Conservation (phyloP, 2,113 vertebrate species). For the Globicephala melas region DNA sequence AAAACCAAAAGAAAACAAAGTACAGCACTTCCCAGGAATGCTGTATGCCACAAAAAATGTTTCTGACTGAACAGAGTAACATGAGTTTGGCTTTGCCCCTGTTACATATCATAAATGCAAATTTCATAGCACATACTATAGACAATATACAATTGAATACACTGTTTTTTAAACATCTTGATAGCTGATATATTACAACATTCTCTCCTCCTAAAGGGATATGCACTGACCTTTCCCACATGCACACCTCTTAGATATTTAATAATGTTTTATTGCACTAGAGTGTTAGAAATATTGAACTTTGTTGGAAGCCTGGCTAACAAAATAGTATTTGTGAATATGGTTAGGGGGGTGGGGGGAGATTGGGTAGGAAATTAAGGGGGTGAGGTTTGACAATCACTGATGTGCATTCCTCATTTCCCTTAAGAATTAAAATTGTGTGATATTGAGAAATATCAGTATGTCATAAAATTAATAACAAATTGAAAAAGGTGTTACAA, state of each 20-base stretch:
- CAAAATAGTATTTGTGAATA: slow-evolving; percentile 72
- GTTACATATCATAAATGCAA: slow-evolving; percentile 86
- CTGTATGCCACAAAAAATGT: slow-evolving; percentile 81
- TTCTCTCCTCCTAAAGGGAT: slow-evolving; percentile 85
- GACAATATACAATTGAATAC: slow-evolving; percentile 86
- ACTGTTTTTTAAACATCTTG: slow-evolving; percentile 84
- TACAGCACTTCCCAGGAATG: slow-evolving; percentile 83
- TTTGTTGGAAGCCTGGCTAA: slow-evolving; percentile 88
- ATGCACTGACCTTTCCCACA: slow-evolving; percentile 88
- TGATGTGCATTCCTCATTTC: slow-evolving; percentile 99
- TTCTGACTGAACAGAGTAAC: slow-evolving; percentile 86
- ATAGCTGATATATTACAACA: slow-evolving; percentile 88
- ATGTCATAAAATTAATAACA: slow-evolving; percentile 69
- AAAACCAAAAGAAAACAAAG: slow-evolving; percentile 80
- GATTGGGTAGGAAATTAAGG: slow-evolving; percentile 12
- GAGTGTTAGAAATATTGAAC: slow-evolving; percentile 92
- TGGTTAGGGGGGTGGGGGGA: not conserved
- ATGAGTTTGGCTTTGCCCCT: slow-evolving; percentile 92
- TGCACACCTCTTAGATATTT: slow-evolving; percentile 90
- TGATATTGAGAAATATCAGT: slow-evolving; percentile 70
- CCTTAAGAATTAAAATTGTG: slow-evolving; percentile 81
- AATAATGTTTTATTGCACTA: slow-evolving; percentile 98
- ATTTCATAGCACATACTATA: slow-evolving; percentile 84
- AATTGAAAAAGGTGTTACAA: slow-evolving; percentile 67
- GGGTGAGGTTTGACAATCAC: slow-evolving; percentile 83